A percentile compares a stretch with the other conserved stretches of the same genome.
These are phyloP conservation scores for Panurus biarmicus DNA, from an alignment of 2,113 vertebrate genomes.

Conservation along the genomic window DNA sequence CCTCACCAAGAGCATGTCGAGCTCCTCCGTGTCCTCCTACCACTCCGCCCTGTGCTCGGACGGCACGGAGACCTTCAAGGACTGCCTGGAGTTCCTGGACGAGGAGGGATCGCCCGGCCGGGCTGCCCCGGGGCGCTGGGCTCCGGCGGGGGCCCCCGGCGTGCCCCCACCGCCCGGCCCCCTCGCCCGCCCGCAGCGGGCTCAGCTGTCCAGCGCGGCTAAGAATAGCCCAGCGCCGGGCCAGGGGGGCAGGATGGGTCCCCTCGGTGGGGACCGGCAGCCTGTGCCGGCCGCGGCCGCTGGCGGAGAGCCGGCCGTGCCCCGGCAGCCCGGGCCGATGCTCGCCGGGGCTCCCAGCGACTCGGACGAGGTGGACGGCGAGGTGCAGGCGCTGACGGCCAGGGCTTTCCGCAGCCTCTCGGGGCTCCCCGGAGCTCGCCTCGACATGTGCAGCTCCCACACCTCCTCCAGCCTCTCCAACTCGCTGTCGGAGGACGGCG, in stretches of 20 bases:
- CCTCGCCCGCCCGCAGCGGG: conserved; percentile 68
- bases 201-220: conserved; percentile 83
- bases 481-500: conserved; percentile 77
- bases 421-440: conserved; percentile 67
- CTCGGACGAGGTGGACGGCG: conserved; percentile 79
- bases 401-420: conserved; percentile 75
- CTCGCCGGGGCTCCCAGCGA: conserved; percentile 61
- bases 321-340: neutral
- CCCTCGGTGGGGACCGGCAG: conserved; percentile 67
- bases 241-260: conserved; percentile 67
- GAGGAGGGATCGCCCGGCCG: conserved; percentile 23
- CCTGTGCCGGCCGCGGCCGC: neutral
- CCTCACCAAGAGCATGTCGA: conserved; percentile 59
- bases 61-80: conserved; percentile 63
- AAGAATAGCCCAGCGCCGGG: conserved; percentile 81
- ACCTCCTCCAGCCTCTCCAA: conserved; percentile 77
- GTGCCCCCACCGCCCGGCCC: neutral
- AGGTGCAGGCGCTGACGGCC: conserved; percentile 82
- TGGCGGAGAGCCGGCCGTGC: neutral
- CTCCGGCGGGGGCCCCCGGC: neutral
- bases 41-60: conserved; percentile 81
- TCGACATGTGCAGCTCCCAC: conserved; percentile 85
- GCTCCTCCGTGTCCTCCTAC: conserved; percentile 82
- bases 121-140: neutral
- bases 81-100: conserved; percentile 76